Evolutionary conservation across 2,113 vertebrate genomes (phyloP).

Genomic region (Thalassoma bifasciatum): DNA sequence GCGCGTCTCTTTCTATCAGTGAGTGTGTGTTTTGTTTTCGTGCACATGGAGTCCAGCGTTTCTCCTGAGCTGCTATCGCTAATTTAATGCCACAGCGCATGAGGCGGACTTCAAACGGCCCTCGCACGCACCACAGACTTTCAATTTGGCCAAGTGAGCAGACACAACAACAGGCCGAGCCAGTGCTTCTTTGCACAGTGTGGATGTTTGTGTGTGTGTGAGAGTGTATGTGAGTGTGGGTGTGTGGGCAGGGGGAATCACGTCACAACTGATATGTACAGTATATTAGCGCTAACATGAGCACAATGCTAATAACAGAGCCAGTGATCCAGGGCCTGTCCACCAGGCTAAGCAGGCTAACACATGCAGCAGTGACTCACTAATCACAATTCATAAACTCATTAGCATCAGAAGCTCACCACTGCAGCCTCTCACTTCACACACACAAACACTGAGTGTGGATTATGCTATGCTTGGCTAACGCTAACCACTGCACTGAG

Average conservation of each 20-base stretch:
- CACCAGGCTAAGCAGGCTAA: constrained; percentile 53
- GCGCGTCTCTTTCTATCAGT: constrained; percentile 34
- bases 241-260: constrained; percentile 27
- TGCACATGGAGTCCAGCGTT: constrained; percentile 29
- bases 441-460: neutral
- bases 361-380: constrained; percentile 57
- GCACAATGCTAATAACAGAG: constrained; percentile 56
- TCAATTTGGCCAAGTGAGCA: constrained; percentile 64
- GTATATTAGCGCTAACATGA: constrained; percentile 39
- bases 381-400: constrained; percentile 49
- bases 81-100: constrained; percentile 72
- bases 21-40: constrained; percentile 28
- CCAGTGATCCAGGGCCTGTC: constrained; percentile 49
- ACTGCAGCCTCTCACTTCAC: constrained; percentile 20
- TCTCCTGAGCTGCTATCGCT: constrained; percentile 55
- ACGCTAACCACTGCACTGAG: constrained; percentile 31
- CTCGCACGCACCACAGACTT: constrained; percentile 60
- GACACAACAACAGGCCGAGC: constrained; percentile 45
- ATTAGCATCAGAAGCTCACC: constrained; percentile 48
- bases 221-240: constrained; percentile 24
- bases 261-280: constrained; percentile 48
- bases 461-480: constrained; percentile 25
- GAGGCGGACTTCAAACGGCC: constrained; percentile 68
- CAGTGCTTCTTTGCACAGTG: constrained; percentile 9
- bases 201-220: constrained; percentile 36